A percentile compares a stretch with the other conserved stretches of the same genome.
Conservation (phyloP, 2,888 invertebrate species). For the Eristalis tenax region DNA sequence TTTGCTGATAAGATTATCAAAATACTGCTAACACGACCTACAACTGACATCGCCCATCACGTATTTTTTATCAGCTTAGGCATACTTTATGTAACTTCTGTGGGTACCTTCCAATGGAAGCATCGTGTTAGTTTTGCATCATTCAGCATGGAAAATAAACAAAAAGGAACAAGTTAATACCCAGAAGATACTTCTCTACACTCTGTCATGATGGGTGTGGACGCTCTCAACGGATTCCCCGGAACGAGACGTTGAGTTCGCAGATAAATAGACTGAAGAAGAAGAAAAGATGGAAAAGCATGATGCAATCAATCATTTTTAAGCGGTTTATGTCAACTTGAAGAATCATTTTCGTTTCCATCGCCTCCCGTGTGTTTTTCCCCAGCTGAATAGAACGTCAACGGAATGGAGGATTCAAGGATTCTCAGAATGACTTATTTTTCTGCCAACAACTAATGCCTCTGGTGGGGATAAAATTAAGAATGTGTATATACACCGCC, state of each 20-base stretch:
- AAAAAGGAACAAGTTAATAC: slow-evolving; percentile 10
- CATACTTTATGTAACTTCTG: background rate
- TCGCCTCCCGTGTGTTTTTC: slow-evolving; percentile 17
- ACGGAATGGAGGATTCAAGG: background rate
- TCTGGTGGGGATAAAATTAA: background rate
- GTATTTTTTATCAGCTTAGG: background rate
- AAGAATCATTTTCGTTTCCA: slow-evolving; percentile 47
- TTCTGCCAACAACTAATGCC: background rate
- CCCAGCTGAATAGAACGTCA: background rate
- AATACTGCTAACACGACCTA: background rate
- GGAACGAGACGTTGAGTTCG: slow-evolving; percentile 22
- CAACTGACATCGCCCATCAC: background rate
- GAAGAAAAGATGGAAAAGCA: slow-evolving; percentile 46
- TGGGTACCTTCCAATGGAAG: background rate
- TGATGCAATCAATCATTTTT: slow-evolving; percentile 69
- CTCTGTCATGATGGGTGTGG: slow-evolving; percentile 58
- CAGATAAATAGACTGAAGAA: slow-evolving; percentile 46
- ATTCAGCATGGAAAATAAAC: background rate
- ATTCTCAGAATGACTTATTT: slow-evolving; percentile 1
- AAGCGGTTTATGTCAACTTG: slow-evolving; percentile 66
- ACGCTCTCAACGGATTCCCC: slow-evolving; percentile 24
- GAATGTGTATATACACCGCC: background rate
- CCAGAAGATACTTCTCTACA: background rate
- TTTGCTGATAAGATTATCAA: background rate
- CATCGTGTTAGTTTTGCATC: background rate